Evolutionary conservation across 2,888 invertebrate genomes (phyloP).

Genomic region (Stenoptilia bipunctidactyla): DNA sequence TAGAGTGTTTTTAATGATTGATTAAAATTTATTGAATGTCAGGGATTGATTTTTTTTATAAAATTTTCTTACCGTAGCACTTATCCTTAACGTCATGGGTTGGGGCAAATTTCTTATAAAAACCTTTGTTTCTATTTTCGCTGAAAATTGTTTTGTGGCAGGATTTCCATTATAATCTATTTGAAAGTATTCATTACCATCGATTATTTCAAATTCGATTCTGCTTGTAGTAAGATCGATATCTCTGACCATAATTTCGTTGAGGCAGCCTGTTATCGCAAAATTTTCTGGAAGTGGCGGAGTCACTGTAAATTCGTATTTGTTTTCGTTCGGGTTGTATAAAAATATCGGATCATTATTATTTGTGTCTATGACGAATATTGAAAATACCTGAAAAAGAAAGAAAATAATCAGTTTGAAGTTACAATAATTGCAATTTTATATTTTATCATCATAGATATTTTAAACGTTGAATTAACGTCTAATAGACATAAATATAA

Average conservation of each 20-base stretch:
- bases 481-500: no score
- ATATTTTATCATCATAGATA: background rate
- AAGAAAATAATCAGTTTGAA: background rate
- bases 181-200: slow-evolving; percentile 44
- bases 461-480: background rate
- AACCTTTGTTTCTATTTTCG: slow-evolving; percentile 33
- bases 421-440: background rate
- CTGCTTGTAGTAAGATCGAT: slow-evolving; percentile 61
- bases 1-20: no score
- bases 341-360: slow-evolving; percentile 53
- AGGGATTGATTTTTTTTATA: no score
- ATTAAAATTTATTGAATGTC: no score
- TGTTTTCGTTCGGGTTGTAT: slow-evolving; percentile 22
- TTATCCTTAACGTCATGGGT: slow-evolving; percentile 34
- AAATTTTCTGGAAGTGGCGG: slow-evolving; percentile 58
- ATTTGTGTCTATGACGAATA: slow-evolving; percentile 61
- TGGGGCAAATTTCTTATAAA: slow-evolving; percentile 44
- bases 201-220: slow-evolving; percentile 37
- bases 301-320: slow-evolving; percentile 44
- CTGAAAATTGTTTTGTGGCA: slow-evolving; percentile 40
- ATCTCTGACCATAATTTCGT: slow-evolving; percentile 53
- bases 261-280: slow-evolving; percentile 46
- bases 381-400: slow-evolving; percentile 48
- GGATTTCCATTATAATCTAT: slow-evolving; percentile 29
- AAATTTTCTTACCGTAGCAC: slow-evolving; percentile 43